Evolutionary conservation across 2,113 vertebrate genomes (phyloP).

Genomic region (Odontophorus gujanensis): DNA sequence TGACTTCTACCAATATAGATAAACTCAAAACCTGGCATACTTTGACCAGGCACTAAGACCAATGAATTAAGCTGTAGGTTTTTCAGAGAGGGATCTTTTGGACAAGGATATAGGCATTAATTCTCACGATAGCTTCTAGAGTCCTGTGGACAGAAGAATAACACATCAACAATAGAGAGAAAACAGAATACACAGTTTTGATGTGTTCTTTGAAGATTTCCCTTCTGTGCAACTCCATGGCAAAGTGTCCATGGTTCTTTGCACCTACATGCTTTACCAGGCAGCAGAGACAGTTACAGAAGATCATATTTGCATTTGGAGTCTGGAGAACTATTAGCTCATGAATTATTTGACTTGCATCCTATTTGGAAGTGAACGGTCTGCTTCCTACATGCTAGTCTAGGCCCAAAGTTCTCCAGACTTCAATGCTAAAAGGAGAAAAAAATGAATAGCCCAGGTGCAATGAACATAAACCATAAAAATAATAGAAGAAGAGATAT

Average conservation of each 20-base stretch:
- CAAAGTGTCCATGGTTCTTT: neutral
- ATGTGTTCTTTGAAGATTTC: neutral
- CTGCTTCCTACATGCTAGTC: neutral
- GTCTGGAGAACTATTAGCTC: neutral
- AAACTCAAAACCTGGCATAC: neutral
- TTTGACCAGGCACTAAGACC: neutral
- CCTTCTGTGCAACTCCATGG: neutral
- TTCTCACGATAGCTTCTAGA: neutral
- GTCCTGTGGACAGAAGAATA: neutral
- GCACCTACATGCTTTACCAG: neutral
- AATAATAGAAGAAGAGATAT: neutral
- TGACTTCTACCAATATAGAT: neutral
- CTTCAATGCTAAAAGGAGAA: neutral
- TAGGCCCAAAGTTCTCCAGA: neutral
- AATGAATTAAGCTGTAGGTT: neutral
- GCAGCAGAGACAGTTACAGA: neutral
- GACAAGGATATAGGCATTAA: neutral
- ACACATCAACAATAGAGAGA: neutral
- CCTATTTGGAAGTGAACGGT: neutral
- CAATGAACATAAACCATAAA: neutral
- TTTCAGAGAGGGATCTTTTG: neutral
- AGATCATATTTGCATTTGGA: neutral
- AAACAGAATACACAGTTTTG: neutral
- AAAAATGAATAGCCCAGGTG: neutral
- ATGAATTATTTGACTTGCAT: neutral